These are phyloP conservation scores for Peromyscus polionotus DNA, from an alignment of 2,113 vertebrate species.

Conservation along the genomic window DNA sequence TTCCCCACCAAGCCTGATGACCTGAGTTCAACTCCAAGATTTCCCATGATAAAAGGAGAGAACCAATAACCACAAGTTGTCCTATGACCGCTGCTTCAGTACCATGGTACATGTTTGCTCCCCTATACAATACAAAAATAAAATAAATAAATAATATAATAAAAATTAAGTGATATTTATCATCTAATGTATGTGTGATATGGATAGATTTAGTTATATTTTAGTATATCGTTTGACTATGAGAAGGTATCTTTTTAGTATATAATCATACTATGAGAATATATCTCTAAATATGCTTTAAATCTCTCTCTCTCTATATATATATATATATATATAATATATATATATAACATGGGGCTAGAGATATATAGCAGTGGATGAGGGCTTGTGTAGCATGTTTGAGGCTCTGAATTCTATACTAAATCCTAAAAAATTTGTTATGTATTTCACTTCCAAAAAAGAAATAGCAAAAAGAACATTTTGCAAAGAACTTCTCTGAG, in stretches of 20 bases:
- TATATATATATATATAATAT: too few relatives aligned
- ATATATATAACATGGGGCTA: neutral
- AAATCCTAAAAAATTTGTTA: neutral
- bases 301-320: neutral
- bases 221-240: neutral
- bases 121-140: neutral
- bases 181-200: neutral
- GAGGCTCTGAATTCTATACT: neutral
- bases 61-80: neutral
- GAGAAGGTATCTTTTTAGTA: neutral
- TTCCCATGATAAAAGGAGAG: neutral
- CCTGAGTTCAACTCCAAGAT: neutral
- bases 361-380: neutral
- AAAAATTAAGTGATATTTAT: slow-evolving; percentile 7
- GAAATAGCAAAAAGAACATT: neutral
- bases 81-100: neutral
- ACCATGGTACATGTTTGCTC: too few relatives aligned
- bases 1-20: neutral
- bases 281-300: slow-evolving; percentile 24
- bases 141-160: neutral
- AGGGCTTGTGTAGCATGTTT: neutral
- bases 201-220: neutral
- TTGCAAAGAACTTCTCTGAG: neutral
- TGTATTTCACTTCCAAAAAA: neutral
- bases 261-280: neutral